Evolutionary conservation across 2,797 vertebrate species (phyloP).

Genomic region (Molossus molossus): DNA sequence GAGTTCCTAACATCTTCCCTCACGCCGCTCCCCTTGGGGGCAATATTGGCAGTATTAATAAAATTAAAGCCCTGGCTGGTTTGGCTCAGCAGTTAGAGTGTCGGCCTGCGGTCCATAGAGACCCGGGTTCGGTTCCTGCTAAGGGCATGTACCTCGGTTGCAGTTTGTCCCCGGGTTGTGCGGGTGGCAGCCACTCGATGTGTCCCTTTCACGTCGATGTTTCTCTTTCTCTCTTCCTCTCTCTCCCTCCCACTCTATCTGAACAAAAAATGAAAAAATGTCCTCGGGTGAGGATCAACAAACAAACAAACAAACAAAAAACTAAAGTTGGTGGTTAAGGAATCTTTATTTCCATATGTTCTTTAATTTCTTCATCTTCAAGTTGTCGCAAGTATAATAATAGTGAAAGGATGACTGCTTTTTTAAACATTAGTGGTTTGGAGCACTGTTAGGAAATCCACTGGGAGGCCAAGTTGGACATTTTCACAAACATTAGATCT

Average conservation of each 20-base stretch:
- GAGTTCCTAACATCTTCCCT: not conserved
- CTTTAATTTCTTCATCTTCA: slow-evolving; percentile 62
- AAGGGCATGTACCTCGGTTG: too few species aligned
- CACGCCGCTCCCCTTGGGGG: not conserved
- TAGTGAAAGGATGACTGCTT: not conserved
- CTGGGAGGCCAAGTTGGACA: not conserved
- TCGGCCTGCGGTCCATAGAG: too few species aligned
- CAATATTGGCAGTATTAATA: not conserved
- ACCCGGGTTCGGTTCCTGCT: too few species aligned
- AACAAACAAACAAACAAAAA: too few species aligned
- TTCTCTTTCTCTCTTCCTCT: too few species aligned
- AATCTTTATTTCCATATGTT: slow-evolving; percentile 22
- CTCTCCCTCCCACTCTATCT: too few species aligned
- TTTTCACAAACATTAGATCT: not conserved
- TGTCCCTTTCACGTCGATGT: too few species aligned
- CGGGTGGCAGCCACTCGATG: too few species aligned
- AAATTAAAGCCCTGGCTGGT: not conserved
- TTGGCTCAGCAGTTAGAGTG: too few species aligned
- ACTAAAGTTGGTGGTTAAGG: not conserved
- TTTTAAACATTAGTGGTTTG: not conserved
- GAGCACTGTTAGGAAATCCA: not conserved
- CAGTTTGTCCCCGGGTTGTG: too few species aligned
- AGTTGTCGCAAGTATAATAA: not conserved
- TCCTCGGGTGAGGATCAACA: too few species aligned
- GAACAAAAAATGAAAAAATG: too few species aligned